Percentiles rank a stretch among this genome's conserved stretches.
Conservation (phyloP, 2,113 vertebrate species). For the Microtus oregoni region DNA sequence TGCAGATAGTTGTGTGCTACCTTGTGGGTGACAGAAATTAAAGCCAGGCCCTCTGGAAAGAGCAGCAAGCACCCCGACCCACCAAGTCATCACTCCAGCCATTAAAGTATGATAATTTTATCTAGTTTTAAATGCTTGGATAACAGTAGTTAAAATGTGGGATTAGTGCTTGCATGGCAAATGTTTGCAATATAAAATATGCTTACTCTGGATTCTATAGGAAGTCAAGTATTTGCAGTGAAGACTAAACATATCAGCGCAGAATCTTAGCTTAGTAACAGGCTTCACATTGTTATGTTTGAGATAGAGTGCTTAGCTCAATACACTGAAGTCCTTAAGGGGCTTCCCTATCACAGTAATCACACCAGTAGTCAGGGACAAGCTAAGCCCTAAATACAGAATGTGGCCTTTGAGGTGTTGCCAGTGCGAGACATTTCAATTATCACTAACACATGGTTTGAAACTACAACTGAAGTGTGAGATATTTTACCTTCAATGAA, state of each 20-base stretch:
- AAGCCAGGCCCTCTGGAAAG: too few species aligned
- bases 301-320: not conserved
- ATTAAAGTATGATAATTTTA: not conserved
- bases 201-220: not conserved
- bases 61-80: not conserved
- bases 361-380: not conserved
- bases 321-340: not conserved
- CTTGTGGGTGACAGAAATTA: too few species aligned
- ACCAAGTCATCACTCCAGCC: not conserved
- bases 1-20: too few species aligned
- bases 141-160: slow-evolving; percentile 10
- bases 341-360: not conserved
- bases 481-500: not conserved
- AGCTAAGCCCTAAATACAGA: not conserved
- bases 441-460: not conserved
- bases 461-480: not conserved
- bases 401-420: not conserved
- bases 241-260: not conserved
- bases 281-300: not conserved
- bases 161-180: not conserved
- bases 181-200: not conserved
- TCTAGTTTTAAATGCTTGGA: not conserved
- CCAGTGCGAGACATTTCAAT: not conserved
- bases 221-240: slow-evolving; percentile 8
- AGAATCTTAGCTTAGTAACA: not conserved